phyloP scores from a whole-genome alignment of 2,113 vertebrate species.

The Anguilla rostrata region DNA sequence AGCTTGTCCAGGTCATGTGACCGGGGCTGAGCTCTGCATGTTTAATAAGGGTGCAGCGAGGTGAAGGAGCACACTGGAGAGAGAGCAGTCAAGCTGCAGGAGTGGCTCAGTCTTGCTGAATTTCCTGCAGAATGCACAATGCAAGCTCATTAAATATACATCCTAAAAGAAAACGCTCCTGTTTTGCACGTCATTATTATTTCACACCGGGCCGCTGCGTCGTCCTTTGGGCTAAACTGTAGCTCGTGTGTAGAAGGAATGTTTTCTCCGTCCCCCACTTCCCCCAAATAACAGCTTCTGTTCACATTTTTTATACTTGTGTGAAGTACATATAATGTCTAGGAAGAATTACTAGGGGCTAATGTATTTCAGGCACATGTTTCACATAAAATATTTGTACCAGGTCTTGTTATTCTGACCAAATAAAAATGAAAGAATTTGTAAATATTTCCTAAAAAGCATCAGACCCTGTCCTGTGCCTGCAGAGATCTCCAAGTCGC shows the following conservation, averaged over 20 bases:
- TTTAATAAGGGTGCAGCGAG: no score
- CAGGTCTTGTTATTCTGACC: no score
- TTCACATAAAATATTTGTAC: no score
- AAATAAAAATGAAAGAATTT: no score
- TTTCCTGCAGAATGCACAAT: background rate
- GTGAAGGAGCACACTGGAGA: background rate
- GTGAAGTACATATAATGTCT: no score
- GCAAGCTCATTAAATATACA: background rate
- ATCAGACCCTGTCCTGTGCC: slow-evolving; percentile 8
- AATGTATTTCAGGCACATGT: no score
- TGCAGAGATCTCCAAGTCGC: slow-evolving; percentile 86
- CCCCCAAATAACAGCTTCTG: no score
- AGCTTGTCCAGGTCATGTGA: no score
- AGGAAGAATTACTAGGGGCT: no score
- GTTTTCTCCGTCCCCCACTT: no score
- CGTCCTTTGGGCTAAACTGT: background rate
- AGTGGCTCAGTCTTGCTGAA: background rate
- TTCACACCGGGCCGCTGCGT: background rate
- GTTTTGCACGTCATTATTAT: background rate
- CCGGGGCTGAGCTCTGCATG: background rate
- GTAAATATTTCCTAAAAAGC: background rate
- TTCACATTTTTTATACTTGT: no score
- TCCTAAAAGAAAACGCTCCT: background rate
- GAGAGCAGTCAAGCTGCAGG: background rate
- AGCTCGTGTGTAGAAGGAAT: no score